Evolutionary conservation across 2,797 vertebrate species (phyloP), one percentile per base, ranked within the genome.

Genomic region (Salmo trutta): DNA sequence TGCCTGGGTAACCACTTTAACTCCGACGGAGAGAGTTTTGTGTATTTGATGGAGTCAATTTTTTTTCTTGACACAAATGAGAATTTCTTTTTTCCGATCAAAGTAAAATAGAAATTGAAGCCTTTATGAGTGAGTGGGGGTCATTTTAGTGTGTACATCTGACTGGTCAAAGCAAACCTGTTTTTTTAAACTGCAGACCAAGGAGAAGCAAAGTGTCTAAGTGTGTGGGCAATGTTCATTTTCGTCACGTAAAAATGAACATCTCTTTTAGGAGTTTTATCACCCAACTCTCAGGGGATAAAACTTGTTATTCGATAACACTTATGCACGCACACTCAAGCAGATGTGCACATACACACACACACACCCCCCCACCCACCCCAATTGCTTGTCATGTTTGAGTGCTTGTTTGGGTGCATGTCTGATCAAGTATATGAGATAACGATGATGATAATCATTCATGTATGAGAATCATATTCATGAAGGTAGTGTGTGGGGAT

Each of bases 271-370:
- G 59, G 59, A 64, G 21, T 24, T 14, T 47, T 47, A 14, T 47
- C 41, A 10, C 41, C 41, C 41, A 12, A 47, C 12, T 12, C 41
- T 47, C 2, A 47, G 41, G 41, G 41, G 41, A 47, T 47, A 47
- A 47, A 47, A 47, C 21, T 3, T 64, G 59, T 64, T 64, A 21
- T 64, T 64, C 5, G 1, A 3, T 29, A 16, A 66, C 41, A 27
- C 62, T 27, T 14, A 56, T 66, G 12, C 27, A 21, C 51, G 12
- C 76, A 73, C 79, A 27, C 74, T 67, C 80, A 72, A 53, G 74
- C 73, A 73, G 51, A 75, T 59, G 59, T 72, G 78, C 59, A 83
- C 76, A 62, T 68, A 75, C 56, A 66, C 29, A 74, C 33, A 59
- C 27, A 59, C 52, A 36, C 71, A 59, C 36, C 24, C 36, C 5